Percentiles rank a stretch among this genome's conserved stretches.
Evolutionary conservation across 2,797 vertebrate species (phyloP).

Genomic region (Psittacula echo): DNA sequence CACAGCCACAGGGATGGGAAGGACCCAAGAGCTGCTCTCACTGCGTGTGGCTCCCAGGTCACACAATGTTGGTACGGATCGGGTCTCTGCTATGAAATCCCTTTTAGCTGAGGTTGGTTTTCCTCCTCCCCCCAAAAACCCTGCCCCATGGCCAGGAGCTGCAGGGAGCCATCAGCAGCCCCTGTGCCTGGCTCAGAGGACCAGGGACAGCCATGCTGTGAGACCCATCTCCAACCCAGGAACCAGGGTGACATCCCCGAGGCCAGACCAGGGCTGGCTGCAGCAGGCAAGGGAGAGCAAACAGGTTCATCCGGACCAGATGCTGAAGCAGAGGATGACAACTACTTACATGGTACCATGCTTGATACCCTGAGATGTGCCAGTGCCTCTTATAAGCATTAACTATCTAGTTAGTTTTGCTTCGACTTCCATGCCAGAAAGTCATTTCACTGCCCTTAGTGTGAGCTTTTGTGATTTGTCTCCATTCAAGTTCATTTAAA

Average conservation of each 20-base stretch:
- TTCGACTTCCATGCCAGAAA: slow-evolving; percentile 26
- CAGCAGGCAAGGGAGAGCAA: neutral
- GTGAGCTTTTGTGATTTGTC: slow-evolving; percentile 37
- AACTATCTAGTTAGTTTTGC: slow-evolving; percentile 56
- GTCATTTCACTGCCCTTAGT: slow-evolving; percentile 25
- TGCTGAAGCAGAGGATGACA: neutral
- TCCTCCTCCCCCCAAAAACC: fast-evolving
- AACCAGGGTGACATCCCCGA: neutral
- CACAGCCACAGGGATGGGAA: neutral
- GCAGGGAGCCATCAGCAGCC: neutral
- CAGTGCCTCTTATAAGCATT: neutral
- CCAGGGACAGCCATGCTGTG: neutral
- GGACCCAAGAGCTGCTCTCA: neutral
- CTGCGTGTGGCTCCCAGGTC: neutral
- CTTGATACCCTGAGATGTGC: neutral
- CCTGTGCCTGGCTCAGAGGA: neutral
- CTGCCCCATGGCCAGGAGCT: neutral
- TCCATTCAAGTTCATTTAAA: slow-evolving; percentile 5
- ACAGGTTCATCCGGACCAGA: neutral
- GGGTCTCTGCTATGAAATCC: neutral
- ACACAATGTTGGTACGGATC: neutral
- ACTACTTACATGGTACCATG: slow-evolving; percentile 23
- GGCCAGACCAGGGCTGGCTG: neutral
- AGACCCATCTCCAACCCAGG: neutral
- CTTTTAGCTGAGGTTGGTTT: neutral